Base-by-base conservation (phyloP, 2,888 invertebrate species). In the Caenorhabditis drosophilae region DNA sequence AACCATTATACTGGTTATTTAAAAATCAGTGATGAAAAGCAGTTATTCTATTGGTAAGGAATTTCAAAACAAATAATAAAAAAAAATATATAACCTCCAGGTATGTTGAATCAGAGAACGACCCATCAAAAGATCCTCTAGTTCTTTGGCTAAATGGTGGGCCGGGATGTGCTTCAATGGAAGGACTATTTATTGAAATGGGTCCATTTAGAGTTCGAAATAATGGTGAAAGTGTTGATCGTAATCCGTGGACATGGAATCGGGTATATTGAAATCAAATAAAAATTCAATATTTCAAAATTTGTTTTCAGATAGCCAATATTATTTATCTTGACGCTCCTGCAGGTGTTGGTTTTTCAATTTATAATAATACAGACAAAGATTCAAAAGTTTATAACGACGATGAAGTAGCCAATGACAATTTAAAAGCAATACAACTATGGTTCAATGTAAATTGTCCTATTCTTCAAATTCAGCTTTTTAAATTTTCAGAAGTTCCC, bases 281-380 rank as follows among this genome's bases (percentile, higher is more conserved):
- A n/a, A 26, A n/a, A 20, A 4, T 16, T 38, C 38, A 38, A 16
- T n/a, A 4, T 11, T n/a, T 38, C 38, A 38, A 38, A n/a, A n/a
- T 38, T n/a, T 38, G 31, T 38, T 7, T 23, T 42, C 45, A 86
- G 85, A 73, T 84, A 23, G 85, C 86, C 25, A 86, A 86, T 69
- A 84, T 87, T 62, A 69, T 87, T 53, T 87, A 85, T 68, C 64
- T 87, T 64, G 87, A 87, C 71, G 84, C 86, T 1, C 87, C 87
- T 16, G 86, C 86, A 18, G 86, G 87, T 23, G 87, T 87, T 31
- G 87, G 87, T 1, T 87, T 83, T 70, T 87, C 87, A 0, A 85
- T 85, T 67, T 84, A 70, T 16, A 72, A 75, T 18, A 41, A 55
- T 1, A 70, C 66, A 1, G 48, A 36, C 2, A n/a, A n/a, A n/a